Evolutionary conservation across 2,113 vertebrate species (phyloP).

Genomic region (Centrocercus urophasianus): DNA sequence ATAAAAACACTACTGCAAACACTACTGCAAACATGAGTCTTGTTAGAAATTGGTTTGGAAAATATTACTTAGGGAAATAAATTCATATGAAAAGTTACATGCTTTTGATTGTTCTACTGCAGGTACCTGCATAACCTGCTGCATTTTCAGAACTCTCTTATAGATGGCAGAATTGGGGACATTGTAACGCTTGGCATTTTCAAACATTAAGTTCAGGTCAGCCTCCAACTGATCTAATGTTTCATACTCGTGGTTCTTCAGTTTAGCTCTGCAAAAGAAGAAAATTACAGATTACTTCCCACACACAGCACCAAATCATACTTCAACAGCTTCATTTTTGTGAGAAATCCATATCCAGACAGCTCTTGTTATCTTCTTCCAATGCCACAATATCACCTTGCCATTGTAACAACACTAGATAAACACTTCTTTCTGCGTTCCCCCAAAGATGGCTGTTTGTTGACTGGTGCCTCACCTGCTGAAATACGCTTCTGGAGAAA

Average conservation of each 20-base stretch:
- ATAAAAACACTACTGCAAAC: background rate
- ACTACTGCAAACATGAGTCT: background rate
- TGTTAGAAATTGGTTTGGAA: background rate
- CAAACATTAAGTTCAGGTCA: conserved; percentile 96
- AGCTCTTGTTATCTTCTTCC: background rate
- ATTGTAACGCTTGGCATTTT: conserved; percentile 98
- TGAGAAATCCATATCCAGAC: background rate
- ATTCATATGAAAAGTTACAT: background rate
- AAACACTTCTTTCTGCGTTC: background rate
- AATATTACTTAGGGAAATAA: background rate
- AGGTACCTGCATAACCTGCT: conserved; percentile 95
- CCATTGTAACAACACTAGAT: background rate
- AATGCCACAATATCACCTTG: background rate
- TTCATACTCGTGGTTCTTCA: conserved; percentile 96
- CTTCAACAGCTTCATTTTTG: background rate
- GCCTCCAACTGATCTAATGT: conserved; percentile 92
- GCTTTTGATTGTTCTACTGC: background rate
- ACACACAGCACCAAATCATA: background rate
- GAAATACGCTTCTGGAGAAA: rapidly evolving
- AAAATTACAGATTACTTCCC: background rate
- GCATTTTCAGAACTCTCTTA: conserved; percentile 94
- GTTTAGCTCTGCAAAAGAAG: conserved; percentile 86
- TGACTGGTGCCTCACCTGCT: rapidly evolving
- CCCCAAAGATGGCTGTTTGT: background rate
- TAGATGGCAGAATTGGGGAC: conserved; percentile 97